Base-by-base conservation (phyloP, 2,888 invertebrate species). In the Tetranychus piercei region DNA sequence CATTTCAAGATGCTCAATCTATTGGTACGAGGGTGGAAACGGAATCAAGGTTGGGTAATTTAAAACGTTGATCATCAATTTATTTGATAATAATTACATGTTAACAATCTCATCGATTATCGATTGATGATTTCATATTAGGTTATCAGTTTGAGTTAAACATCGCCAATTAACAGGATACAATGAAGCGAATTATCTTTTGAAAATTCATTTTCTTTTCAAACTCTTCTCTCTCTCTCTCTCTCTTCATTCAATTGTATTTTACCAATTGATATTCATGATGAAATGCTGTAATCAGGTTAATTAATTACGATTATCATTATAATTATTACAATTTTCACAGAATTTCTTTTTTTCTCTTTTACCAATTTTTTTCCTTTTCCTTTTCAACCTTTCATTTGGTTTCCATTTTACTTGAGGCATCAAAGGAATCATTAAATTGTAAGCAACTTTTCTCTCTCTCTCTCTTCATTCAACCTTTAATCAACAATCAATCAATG, bases 41-140 rank as follows among this genome's bases (percentile, higher is more conserved):
- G 55, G 55, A 55, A 55, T 55, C 55, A 55, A 55, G 55, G 55
- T 55, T 55, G 55, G 55, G 55, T 55, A 55, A 55, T n/a, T n/a
- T n/a, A n/a, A n/a, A n/a, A n/a, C n/a, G 55, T 55, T 55, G 55
- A 55, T 55, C 55, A 55, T 15, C 9, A 55, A 55, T 9, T 55
- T 55, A 55, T 55, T 15, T 55, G 55, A 55, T 55, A 15, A 55
- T 55, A 55, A 55, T 55, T 55, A 55, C 15, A 55, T 55, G 55
- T 9, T 55, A 15, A 55, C 9, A 55, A 55, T 15, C 55, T 55
- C 9, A 55, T 55, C 55, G 55, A 55, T 55, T 55, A 55, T 55
- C 55, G 22, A 69, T 20, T 23, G 20, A 22, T 23, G 69, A 69
- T 67, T 6, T 69, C 69, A 15, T 15, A 55, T 55, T 15, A 55